These are phyloP conservation scores for Gallinago nigripennis DNA, from an alignment of 2,797 vertebrate genomes.

Conservation along the genomic window DNA sequence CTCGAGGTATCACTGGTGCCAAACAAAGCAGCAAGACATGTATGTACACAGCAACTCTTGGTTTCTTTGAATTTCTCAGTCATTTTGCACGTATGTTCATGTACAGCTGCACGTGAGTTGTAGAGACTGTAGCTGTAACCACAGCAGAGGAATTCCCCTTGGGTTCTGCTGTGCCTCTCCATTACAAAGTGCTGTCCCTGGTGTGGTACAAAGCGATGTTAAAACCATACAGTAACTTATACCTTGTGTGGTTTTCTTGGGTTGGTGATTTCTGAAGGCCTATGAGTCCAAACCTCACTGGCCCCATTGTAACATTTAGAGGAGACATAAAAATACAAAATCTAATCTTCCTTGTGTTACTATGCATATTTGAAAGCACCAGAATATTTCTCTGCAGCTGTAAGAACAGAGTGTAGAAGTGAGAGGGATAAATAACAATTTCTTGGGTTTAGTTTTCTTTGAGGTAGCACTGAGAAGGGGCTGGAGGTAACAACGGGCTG, in stretches of 20 bases:
- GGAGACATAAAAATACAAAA: not conserved
- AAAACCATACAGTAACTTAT: not conserved
- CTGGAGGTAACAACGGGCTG: not conserved
- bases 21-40: slow-evolving; percentile 53
- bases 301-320: not conserved
- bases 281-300: not conserved
- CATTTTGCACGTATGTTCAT: fast-evolving
- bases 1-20: slow-evolving; percentile 70
- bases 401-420: not conserved
- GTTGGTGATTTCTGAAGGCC: not conserved
- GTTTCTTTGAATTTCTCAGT: not conserved
- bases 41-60: not conserved
- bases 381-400: not conserved
- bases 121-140: not conserved
- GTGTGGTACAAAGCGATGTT: not conserved
- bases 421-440: not conserved
- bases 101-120: fast-evolving
- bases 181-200: not conserved
- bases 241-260: not conserved
- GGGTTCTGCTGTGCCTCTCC: not conserved
- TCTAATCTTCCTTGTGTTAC: not conserved
- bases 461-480: not conserved
- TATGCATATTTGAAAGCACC: not conserved
- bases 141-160: fast-evolving
- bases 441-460: not conserved